Percentiles rank a stretch among this genome's conserved stretches.
Conservation (phyloP, 2,113 vertebrate species). For the Noturus placidus region DNA sequence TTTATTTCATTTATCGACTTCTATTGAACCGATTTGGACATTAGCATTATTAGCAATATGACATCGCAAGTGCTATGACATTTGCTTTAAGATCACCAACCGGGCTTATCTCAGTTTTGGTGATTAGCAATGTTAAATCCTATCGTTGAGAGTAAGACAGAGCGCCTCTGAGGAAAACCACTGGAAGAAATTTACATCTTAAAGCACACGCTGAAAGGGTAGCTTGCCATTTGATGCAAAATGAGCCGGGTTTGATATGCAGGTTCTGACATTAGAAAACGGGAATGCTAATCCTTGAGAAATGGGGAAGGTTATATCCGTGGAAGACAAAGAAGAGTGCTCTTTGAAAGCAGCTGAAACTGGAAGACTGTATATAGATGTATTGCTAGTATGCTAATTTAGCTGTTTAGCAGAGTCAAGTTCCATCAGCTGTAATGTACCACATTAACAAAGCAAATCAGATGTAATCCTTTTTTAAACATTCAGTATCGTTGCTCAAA, state of each 20-base stretch:
- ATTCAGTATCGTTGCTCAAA: not conserved
- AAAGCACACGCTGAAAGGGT: conserved; percentile 52
- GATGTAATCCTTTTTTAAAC: not conserved
- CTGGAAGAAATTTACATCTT: conserved; percentile 58
- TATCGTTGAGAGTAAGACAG: conserved; percentile 70
- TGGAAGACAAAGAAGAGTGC: not conserved
- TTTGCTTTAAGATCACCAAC: not conserved
- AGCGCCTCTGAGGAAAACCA: conserved; percentile 61
- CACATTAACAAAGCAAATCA: not conserved
- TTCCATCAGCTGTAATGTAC: not conserved
- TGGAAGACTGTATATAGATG: not conserved
- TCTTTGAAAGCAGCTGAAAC: not conserved
- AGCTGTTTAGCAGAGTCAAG: not conserved
- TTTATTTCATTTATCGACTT: not conserved
- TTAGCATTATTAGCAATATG: not conserved
- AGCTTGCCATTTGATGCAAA: conserved; percentile 53
- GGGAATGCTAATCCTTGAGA: conserved; percentile 57
- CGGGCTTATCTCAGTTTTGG: not conserved
- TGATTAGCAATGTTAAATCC: conserved; percentile 39
- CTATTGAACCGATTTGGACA: not conserved
- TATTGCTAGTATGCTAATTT: not conserved
- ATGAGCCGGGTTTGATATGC: conserved; percentile 56
- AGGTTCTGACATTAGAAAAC: conserved; percentile 60
- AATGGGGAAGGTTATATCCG: conserved; percentile 10
- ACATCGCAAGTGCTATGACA: not conserved